Base-by-base conservation (phyloP, 2,888 invertebrate species). In the Volucella zonaria region DNA sequence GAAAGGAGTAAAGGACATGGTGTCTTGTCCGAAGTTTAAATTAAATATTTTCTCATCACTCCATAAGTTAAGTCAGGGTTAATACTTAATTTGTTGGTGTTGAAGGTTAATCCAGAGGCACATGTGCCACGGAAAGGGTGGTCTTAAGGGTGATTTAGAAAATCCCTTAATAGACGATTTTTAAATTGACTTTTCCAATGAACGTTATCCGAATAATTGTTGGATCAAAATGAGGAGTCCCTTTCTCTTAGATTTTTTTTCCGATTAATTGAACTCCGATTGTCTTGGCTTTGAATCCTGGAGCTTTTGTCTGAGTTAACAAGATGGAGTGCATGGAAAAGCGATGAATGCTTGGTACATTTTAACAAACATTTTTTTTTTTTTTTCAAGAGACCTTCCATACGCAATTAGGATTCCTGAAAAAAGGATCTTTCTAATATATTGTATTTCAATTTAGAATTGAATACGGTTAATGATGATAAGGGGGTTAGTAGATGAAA, bases 221-320 rank as follows among this genome's bases (percentile, higher is more conserved):
- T 74, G 76, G 51, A 64, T 45, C 49, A 42, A 58, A 59, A 78
- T n/a, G 45, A 42, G 9, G 9, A 11, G 15, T 23, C 15, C 23
- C 15, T 56, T 67, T 15, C 58, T 49, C 58, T 59, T 73, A 45
- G 51, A 15, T 74, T 73, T 56, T 73, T 56, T 82, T 75, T 40
- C 58, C 74, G 75, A 80, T 83, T 83, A 83, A 83, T 83, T 83
- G 83, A 70, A 83, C 83, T 70, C 59, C 66, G 75, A 75, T 74
- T 83, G 83, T 79, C 83, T 83, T 70, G 49, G 38, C 66, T 70
- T 59, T 77, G 62, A 56, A 40, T 51, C 68, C 23, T 14, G 62
- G 23, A 31, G 68, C 58, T 45, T 70, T 80, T 75, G 66, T 66
- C 52, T 66, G 74, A 62, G 15, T 67, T 40, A 43, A 45, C 23